A percentile compares a stretch with the other conserved stretches of the same genome.
Evolutionary conservation across 2,888 invertebrate species (phyloP).

Genomic region (Xestia xanthographa): DNA sequence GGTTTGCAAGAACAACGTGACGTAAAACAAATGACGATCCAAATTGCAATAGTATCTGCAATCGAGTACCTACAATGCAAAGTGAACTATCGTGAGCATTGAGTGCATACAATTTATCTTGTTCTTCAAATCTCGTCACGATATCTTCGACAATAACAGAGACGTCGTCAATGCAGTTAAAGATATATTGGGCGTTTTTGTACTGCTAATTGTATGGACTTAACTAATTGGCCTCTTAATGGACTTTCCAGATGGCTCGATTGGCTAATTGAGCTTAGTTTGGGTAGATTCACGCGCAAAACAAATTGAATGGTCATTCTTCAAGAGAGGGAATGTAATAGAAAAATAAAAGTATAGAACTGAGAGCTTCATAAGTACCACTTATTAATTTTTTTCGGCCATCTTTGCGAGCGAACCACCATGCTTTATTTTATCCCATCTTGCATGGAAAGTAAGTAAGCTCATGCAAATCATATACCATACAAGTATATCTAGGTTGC

Average conservation of each 20-base stretch:
- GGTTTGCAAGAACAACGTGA: not conserved
- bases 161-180: constrained; percentile 8
- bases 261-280: not conserved
- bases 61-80: not conserved
- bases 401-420: not conserved
- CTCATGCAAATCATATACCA: constrained; percentile 26
- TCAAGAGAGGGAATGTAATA: not conserved
- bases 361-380: not conserved
- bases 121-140: constrained; percentile 11
- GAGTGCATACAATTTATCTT: constrained; percentile 15
- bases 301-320: not conserved
- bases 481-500: constrained; percentile 1
- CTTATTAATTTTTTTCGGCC: not conserved
- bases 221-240: not conserved
- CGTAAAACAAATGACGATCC: not conserved
- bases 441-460: constrained; percentile 15
- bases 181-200: not conserved
- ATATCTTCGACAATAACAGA: not conserved
- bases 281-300: not conserved
- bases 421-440: constrained; percentile 8
- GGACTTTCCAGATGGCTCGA: not conserved
- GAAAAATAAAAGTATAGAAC: not conserved
- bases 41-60: constrained; percentile 2
- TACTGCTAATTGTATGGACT: not conserved
- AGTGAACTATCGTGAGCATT: not conserved